Percentiles rank a stretch among this genome's conserved stretches.
phyloP scores from a whole-genome alignment of 2,113 vertebrate species.

The Carassius auratus region DNA sequence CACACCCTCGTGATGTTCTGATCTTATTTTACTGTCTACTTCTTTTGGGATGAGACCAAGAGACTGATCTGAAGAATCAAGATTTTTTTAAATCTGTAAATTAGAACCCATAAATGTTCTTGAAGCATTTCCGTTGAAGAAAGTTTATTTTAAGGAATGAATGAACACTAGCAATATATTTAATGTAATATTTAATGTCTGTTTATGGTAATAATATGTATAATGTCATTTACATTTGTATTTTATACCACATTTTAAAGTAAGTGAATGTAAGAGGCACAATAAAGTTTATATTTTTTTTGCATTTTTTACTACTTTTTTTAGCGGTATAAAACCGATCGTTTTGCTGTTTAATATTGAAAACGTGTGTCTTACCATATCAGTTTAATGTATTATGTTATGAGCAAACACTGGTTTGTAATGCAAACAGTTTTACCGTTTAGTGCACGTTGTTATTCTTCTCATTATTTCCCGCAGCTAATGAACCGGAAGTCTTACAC shows the following conservation, averaged over 20 bases:
- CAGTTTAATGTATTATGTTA: too few relatives aligned
- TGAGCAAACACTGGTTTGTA: too few relatives aligned
- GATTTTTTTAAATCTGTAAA: background rate
- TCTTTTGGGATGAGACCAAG: background rate
- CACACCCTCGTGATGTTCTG: conserved; percentile 37
- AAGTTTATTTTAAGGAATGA: background rate
- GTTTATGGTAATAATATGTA: conserved; percentile 34
- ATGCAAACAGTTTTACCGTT: too few relatives aligned
- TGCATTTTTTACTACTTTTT: too few relatives aligned
- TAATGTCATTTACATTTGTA: conserved; percentile 11
- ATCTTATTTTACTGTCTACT: background rate
- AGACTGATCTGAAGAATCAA: background rate
- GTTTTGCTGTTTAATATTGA: too few relatives aligned
- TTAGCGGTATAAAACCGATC: too few relatives aligned
- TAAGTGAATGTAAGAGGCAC: background rate
- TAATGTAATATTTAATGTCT: background rate
- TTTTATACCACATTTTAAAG: conserved; percentile 22
- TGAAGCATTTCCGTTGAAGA: background rate
- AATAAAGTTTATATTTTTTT: conserved; percentile 52
- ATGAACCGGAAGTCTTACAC: too few relatives aligned
- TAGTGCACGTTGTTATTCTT: too few relatives aligned
- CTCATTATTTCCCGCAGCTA: too few relatives aligned
- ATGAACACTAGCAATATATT: background rate
- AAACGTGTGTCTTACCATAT: too few relatives aligned
- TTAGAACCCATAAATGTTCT: background rate